Evolutionary conservation across 1,140 invertebrate genomes (phyloP), one percentile per base, ranked within the genome.

Genomic region (Elysia chlorotica): DNA sequence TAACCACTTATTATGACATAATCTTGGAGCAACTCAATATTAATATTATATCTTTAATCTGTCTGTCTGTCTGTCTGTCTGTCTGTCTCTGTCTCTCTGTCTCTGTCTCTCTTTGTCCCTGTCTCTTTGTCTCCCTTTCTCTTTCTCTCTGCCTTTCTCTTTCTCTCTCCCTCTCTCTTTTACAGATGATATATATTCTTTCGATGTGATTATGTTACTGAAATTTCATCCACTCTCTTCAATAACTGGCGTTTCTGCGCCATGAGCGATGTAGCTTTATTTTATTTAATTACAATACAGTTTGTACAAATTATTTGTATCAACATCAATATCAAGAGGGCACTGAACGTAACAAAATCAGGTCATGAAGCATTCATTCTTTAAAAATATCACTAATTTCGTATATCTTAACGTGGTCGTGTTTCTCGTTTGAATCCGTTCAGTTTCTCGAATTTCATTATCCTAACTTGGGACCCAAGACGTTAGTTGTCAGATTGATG

Each of bases 151-250:
- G 21, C 61, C 36, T n/a, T 36, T 70, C 67, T 37, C 54, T 70
- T 25, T 37, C 67, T 70, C 36, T n/a, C 67, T 70, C 67, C 38
- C 67, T 70, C 53, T 59, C 23, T 70, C 67, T 36, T n/a, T n/a
- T n/a, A n/a, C n/a, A n/a, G n/a, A n/a, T n/a, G n/a, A n/a, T n/a
- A n/a, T n/a, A n/a, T n/a, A n/a, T n/a, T n/a, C n/a, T n/a, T n/a
- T n/a, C n/a, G n/a, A n/a, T n/a, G n/a, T n/a, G n/a, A n/a, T 23
- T 28, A 17, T 61, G 28, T 28, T 5, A 28, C 14, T 30, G 14
- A 10, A 3, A 28, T 61, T 33, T 61, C 10, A 28, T 6, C 30
- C 57, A 31, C 2, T 61, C 57, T 61, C 25, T 31, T 33, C 35
- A 14, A 31, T 21, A 14, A 3, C 35, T n/a, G 30, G 10, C 3